Evolutionary conservation across 2,113 vertebrate genomes (phyloP).

Genomic region (Phyllostomus hastatus): DNA sequence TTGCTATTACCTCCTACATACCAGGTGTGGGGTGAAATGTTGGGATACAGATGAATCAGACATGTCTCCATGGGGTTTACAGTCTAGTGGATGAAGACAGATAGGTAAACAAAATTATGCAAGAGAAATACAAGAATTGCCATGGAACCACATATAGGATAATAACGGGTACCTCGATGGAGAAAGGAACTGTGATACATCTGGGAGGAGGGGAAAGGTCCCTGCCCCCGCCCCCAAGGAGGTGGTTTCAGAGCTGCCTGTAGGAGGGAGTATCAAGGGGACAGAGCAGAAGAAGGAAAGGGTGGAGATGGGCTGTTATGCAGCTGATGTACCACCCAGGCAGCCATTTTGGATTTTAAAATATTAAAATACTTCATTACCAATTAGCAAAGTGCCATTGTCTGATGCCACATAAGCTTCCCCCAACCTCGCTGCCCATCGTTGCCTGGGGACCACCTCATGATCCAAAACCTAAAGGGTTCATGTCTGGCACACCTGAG

Average conservation of each 20-base stretch:
- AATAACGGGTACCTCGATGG: accelerated
- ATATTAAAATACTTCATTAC: neutral
- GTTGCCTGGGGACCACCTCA: neutral
- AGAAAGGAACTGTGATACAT: neutral
- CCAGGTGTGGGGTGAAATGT: neutral
- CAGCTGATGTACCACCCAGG: neutral
- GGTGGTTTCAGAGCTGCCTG: neutral
- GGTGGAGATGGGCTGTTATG: no score
- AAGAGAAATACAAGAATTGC: neutral
- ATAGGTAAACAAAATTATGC: neutral
- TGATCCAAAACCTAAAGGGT: neutral
- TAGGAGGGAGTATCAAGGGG: neutral
- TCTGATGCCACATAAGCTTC: neutral
- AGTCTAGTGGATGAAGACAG: neutral
- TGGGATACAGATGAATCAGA: neutral
- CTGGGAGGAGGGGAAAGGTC: neutral
- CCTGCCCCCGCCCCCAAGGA: neutral
- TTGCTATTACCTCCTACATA: neutral
- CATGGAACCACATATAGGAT: neutral
- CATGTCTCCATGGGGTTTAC: neutral
- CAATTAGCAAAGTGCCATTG: neutral
- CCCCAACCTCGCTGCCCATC: neutral
- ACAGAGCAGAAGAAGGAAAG: neutral
- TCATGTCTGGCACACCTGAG: neutral
- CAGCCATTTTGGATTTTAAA: neutral